Conservation (phyloP, 2,797 vertebrate genomes). For the Argentina silus region DNA sequence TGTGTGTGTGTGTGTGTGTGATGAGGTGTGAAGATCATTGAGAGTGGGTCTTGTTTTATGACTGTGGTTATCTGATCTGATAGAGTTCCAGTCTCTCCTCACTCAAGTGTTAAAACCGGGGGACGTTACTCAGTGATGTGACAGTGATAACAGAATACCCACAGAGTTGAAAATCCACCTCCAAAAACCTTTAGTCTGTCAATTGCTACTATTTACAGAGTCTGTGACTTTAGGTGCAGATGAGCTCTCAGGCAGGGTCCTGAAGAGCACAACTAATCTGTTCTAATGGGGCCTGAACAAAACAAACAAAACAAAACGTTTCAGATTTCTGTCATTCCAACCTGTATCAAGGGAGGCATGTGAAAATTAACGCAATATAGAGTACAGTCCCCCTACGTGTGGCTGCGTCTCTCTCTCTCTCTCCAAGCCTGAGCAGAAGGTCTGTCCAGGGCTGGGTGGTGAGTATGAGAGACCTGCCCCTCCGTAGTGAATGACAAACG, state of each 20-base stretch:
- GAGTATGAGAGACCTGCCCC: conserved; percentile 74
- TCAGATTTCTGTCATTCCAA: no score
- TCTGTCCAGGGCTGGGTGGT: conserved; percentile 68
- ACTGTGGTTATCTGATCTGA: conserved; percentile 79
- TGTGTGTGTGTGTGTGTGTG: no score
- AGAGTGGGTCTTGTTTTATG: conserved; percentile 70
- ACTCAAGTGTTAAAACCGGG: conserved; percentile 78
- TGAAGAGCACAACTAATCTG: no score
- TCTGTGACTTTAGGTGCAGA: no score
- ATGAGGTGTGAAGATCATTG: no score
- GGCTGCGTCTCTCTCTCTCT: conserved; percentile 74
- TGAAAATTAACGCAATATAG: no score
- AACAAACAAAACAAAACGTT: no score
- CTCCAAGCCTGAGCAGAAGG: conserved; percentile 58
- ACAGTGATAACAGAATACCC: conserved; percentile 68
- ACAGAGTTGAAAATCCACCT: no score
- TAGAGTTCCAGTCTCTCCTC: conserved; percentile 75
- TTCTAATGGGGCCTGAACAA: background rate
- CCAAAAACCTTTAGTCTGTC: no score
- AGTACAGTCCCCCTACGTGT: conserved; percentile 71
- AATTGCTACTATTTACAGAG: no score
- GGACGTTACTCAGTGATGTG: conserved; percentile 65
- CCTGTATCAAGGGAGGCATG: no score
- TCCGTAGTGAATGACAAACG: conserved; percentile 92
- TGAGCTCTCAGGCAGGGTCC: no score